phyloP scores from a whole-genome alignment of 2,888 invertebrate genomes.

The Crepidodera aurea region DNA sequence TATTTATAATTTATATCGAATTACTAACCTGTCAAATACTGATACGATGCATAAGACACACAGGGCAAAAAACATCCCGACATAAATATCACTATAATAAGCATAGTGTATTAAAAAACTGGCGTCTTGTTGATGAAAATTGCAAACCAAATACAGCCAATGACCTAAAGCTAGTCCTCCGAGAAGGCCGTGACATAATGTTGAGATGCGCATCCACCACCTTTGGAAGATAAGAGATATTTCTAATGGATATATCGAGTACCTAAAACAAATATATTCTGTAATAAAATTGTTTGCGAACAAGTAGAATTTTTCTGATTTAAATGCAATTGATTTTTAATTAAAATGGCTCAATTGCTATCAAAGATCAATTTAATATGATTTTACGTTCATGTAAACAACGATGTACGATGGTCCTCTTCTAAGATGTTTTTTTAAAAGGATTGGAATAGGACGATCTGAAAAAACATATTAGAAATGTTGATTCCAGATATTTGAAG shows the following conservation, averaged over 20 bases:
- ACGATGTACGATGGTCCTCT: too few relatives aligned
- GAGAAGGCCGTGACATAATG: constrained; percentile 68
- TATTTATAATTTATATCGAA: too few relatives aligned
- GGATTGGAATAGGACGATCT: too few relatives aligned
- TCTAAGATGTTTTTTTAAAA: too few relatives aligned
- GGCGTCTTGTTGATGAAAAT: constrained; percentile 57
- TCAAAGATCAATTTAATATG: too few relatives aligned
- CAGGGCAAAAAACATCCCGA: constrained; percentile 66
- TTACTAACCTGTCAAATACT: constrained; percentile 68
- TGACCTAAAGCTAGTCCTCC: constrained; percentile 69
- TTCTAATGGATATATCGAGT: constrained; percentile 61
- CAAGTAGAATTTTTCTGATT: too few relatives aligned
- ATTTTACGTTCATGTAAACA: too few relatives aligned
- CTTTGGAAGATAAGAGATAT: constrained; percentile 65
- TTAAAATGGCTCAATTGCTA: too few relatives aligned
- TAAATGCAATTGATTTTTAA: too few relatives aligned
- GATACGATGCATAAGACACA: constrained; percentile 68
- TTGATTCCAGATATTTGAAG: too few relatives aligned
- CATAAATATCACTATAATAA: constrained; percentile 58
- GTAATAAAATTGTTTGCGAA: too few relatives aligned
- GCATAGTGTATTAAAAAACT: constrained; percentile 57
- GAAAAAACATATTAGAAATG: too few relatives aligned
- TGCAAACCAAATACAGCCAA: constrained; percentile 66
- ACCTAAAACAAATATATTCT: constrained; percentile 41
- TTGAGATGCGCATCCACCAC: constrained; percentile 65